Conservation (phyloP, 2,797 vertebrate genomes). For the Phaenicophaeus curvirostris region DNA sequence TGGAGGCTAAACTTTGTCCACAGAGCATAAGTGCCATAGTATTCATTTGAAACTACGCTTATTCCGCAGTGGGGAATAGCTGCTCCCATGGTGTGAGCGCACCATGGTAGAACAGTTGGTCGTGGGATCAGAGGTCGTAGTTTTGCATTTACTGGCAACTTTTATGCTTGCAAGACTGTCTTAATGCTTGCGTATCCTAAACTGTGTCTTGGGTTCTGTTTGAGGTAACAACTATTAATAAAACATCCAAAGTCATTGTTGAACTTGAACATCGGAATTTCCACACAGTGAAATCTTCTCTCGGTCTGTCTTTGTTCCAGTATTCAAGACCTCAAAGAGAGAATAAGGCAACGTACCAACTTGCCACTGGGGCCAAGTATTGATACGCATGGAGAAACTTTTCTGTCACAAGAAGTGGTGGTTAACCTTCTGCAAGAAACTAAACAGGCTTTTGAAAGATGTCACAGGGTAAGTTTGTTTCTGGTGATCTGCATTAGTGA, state of each 20-base stretch:
- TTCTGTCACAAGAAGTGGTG: slow-evolving; percentile 96
- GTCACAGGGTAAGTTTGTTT: slow-evolving; percentile 86
- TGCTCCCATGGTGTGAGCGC: background rate
- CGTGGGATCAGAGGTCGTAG: slow-evolving; percentile 1
- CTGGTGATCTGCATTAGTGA: background rate
- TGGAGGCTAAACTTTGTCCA: background rate
- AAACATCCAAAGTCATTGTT: background rate
- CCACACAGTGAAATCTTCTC: background rate
- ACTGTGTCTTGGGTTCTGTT: slow-evolving; percentile 33
- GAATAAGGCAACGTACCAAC: slow-evolving; percentile 94
- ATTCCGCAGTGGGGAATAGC: background rate
- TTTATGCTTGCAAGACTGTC: slow-evolving; percentile 44
- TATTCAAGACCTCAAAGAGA: slow-evolving; percentile 97
- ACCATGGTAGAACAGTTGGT: background rate
- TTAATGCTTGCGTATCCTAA: slow-evolving; percentile 47
- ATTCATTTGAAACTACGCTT: background rate
- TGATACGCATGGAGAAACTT: slow-evolving; percentile 97
- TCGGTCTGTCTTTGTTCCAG: slow-evolving; percentile 71
- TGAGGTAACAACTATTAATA: slow-evolving; percentile 13
- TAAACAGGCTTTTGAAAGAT: slow-evolving; percentile 97
- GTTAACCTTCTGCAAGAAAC: slow-evolving; percentile 98
- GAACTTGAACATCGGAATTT: background rate
- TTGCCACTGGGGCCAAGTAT: slow-evolving; percentile 93
- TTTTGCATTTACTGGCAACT: background rate
- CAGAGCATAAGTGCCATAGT: background rate